Percentiles rank a stretch among this genome's conserved stretches.
These are phyloP conservation scores for Tetraneura akinire DNA, from an alignment of 1,140 invertebrate species.

Conservation along the genomic window DNA sequence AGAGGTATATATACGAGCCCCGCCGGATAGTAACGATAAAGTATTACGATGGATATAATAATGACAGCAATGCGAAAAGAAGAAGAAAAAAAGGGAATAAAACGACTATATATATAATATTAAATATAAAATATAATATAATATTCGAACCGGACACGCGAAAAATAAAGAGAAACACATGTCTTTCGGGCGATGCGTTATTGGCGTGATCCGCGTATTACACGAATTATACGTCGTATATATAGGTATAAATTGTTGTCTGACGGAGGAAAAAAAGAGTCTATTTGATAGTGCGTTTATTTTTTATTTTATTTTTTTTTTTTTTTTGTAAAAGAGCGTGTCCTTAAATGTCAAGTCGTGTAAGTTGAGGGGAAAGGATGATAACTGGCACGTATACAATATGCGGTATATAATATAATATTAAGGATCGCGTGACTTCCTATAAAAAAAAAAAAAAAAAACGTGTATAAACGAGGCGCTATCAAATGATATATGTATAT, in stretches of 20 bases:
- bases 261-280: neutral
- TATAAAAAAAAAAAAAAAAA: neutral
- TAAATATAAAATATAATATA: neutral
- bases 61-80: constrained; percentile 42
- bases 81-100: neutral
- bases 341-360: constrained; percentile 37
- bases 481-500: neutral
- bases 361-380: neutral
- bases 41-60: constrained; percentile 17
- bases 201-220: neutral
- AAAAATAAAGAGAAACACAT: neutral
- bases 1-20: neutral
- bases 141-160: constrained; percentile 4
- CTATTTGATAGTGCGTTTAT: neutral
- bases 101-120: neutral
- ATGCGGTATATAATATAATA: too few species aligned
- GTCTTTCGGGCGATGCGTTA: neutral
- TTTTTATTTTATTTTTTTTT: neutral
- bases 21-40: neutral
- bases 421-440: constrained; percentile 16
- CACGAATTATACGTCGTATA: neutral
- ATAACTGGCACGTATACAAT: too few species aligned
- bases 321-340: neutral
- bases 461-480: neutral
- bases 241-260: neutral